Evolutionary conservation across 2,113 vertebrate species (phyloP).

Genomic region (Notothenia rossii): DNA sequence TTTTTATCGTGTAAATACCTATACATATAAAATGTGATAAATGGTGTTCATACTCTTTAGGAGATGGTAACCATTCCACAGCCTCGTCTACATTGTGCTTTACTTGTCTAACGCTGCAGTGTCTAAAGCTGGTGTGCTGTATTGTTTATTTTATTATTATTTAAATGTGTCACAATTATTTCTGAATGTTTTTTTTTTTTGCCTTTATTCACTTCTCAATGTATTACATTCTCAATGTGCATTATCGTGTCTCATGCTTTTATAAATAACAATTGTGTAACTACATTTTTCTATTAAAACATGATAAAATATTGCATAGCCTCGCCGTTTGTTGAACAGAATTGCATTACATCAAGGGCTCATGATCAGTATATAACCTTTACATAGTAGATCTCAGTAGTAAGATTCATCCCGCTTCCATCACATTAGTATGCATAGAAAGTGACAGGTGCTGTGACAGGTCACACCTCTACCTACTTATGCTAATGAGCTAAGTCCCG

Average conservation of each 20-base stretch:
- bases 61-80: constrained; percentile 23
- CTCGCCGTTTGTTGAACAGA: neutral
- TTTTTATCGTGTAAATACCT: constrained; percentile 63
- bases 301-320: neutral
- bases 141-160: constrained; percentile 9
- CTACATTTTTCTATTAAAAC: constrained; percentile 67
- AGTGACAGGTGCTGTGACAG: too few species aligned
- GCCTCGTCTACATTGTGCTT: constrained; percentile 34
- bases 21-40: constrained; percentile 45
- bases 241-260: constrained; percentile 65
- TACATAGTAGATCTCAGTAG: neutral
- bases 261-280: constrained; percentile 70
- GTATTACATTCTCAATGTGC: constrained; percentile 49
- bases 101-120: constrained; percentile 36
- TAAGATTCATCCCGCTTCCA: too few species aligned
- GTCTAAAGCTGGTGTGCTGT: constrained; percentile 46
- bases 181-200: constrained; percentile 33
- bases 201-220: constrained; percentile 29
- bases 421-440: too few species aligned
- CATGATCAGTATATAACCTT: too few species aligned
- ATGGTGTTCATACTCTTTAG: constrained; percentile 46
- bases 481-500: too few species aligned
- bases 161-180: too few species aligned
- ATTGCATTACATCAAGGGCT: neutral
- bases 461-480: too few species aligned